Base-by-base conservation (phyloP, 1,140 invertebrate genomes). In the Anagrus nilaparvatae region DNA sequence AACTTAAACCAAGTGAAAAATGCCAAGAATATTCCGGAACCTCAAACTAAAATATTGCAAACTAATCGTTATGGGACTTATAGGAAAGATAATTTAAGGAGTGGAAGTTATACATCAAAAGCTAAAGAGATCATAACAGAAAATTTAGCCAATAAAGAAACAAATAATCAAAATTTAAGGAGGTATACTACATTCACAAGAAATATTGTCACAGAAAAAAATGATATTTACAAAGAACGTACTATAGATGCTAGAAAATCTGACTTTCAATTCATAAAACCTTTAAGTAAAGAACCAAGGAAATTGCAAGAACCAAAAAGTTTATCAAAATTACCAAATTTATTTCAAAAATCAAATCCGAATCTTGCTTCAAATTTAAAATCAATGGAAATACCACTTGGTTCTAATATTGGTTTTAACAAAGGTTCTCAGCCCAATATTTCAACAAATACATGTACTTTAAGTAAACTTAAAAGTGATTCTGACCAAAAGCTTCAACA, bases 321-420 rank as follows among this genome's bases (percentile, higher is more conserved):
- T 21, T 51, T 60, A 5, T 61, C 63, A 1, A 64, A 59, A 18
- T 43, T 65, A 20, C 63, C 65, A 1, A 53, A 60, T n/a, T 56
- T 52, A 5, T 48, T 69, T 23, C 63, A 67, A 37, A 69, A 67
- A 19, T 69, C 66, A 0, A 65, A 67, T 58, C 66, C 66, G 0
- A 69, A 69, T 59, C 47, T 67, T 0, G 44, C 53, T 5, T 59
- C 55, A 1, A 57, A 43, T 23, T 47, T 38, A 10, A 52, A 50
- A 25, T 35, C 30, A 3, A 38, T 36, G 1, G 34, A 40, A 8
- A 37, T 25, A 12, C 34, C 49, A 1, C 42, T 40, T 2, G 41
- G 47, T 23, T 40, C 52, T 12, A 54, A 50, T 20, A 39, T 54
- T 7, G 51, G 53, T n/a, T 64, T 51, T 13, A 45, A 48, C 2